Evolutionary conservation across 2,888 invertebrate species (phyloP).

Genomic region (Rhyacophila evoluta): DNA sequence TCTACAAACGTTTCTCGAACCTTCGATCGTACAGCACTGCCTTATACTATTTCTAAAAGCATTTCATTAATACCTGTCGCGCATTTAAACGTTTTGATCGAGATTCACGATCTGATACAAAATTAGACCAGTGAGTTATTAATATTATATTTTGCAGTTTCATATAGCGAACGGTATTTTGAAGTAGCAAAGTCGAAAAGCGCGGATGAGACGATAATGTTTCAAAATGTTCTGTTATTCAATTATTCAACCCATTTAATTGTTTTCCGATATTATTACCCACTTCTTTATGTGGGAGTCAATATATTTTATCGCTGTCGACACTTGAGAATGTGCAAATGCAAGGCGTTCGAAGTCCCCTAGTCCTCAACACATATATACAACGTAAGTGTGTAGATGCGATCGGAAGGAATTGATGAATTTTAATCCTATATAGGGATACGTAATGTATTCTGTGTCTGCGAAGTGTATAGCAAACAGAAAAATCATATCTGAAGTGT

Average conservation of each 20-base stretch:
- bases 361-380: no score
- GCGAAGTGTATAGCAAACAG: neutral
- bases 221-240: no score
- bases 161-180: neutral
- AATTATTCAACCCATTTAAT: no score
- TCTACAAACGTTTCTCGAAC: neutral
- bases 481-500: constrained; percentile 6
- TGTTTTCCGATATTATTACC: no score
- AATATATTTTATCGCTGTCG: no score
- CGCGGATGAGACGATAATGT: no score
- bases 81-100: neutral
- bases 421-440: neutral
- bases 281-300: no score
- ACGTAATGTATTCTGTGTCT: neutral
- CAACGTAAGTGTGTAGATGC: neutral
- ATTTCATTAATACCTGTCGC: neutral
- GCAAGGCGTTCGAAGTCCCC: neutral
- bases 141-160: neutral
- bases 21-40: neutral
- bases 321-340: neutral
- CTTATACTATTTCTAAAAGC: neutral
- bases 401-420: neutral
- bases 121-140: neutral
- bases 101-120: constrained; percentile 3
- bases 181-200: neutral